Percentiles rank a stretch among this genome's conserved stretches.
phyloP scores from a whole-genome alignment of 2,797 vertebrate genomes.

The Peromyscus attwateri region DNA sequence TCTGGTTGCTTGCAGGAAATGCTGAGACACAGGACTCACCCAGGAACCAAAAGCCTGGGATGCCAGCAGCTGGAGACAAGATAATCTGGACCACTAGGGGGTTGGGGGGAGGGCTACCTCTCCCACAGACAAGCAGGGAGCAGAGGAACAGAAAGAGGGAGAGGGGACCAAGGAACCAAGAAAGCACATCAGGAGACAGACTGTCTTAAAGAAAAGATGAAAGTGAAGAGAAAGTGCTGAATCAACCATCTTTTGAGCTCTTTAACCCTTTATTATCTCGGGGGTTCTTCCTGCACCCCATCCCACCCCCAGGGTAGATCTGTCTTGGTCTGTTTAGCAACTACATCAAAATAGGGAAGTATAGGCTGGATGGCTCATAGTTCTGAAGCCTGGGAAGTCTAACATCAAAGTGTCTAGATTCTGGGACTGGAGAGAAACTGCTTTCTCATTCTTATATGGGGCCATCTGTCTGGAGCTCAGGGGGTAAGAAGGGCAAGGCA shows the following conservation, averaged over 20 bases:
- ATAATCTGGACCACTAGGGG: neutral
- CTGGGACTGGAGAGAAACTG: neutral
- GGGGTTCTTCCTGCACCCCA: neutral
- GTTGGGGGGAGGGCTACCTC: neutral
- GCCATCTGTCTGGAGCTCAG: neutral
- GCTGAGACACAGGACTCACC: neutral
- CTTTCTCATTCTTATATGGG: neutral
- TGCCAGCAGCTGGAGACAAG: no score
- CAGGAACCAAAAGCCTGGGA: neutral
- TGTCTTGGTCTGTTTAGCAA: neutral
- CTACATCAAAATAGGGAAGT: neutral
- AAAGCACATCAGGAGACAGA: neutral
- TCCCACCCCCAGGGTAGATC: fast-evolving
- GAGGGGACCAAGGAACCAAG: neutral
- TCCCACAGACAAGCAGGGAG: neutral
- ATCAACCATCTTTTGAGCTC: neutral
- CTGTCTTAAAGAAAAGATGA: neutral
- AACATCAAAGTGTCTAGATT: neutral
- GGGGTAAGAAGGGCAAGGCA: neutral
- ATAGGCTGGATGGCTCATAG: neutral
- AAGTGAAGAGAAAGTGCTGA: neutral
- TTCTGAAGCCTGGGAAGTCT: neutral
- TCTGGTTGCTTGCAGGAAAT: neutral
- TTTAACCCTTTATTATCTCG: neutral
- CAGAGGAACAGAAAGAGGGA: neutral